Base-by-base conservation (phyloP, 2,797 vertebrate genomes). In the Neopelma chrysocephalum region DNA sequence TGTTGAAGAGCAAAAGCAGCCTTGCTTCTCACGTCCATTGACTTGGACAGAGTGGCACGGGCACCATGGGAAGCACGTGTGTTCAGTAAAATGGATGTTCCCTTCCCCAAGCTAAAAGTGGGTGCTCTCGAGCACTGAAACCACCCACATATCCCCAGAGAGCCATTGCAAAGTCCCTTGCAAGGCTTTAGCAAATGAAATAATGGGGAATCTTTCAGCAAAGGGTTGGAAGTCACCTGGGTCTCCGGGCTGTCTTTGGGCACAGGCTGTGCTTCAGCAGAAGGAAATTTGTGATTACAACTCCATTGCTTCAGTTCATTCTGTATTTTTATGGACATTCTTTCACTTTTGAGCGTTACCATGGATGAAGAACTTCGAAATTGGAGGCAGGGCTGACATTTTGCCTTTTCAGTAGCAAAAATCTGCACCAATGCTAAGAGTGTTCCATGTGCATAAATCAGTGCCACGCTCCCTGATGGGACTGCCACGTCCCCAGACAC, bases 31-130 rank as follows among this genome's bases (percentile, higher is more conserved):
- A 3, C 5, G 34, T 31, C 7, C 19, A 0, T 8, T 40, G 51
- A 19, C 31, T 8, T 18, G 71, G 71, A 15, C 27, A 1, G 2
- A 1, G 4, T 4, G 51, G 56, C 21, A 15, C 21, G 32, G 45
- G 20, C 1, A 9, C 18, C 1, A 6, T 25, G 34, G 47, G 48
- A 53, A 73, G 12, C 31, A 7, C 5, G 0, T 26, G 3, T 32
- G 3, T 45, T 48, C 61, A 36, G 2, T 68, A 53, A 38, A 84
- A 68, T 23, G 64, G 4, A 7, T 18, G 5, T 36, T 70, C 65
- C 61, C 38, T 42, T 73, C 14, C 17, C 61, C 21, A 58, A 71
- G 27, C 42, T 73, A 12, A 34, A 76, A 50, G 5, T 65, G 40
- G n/a, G 34, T 77, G 56, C 57, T 73, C 34, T 50, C 57, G 18